Evolutionary conservation across 2,797 vertebrate species (phyloP), one percentile per base, ranked within the genome.

Genomic region (Falco cherrug): DNA sequence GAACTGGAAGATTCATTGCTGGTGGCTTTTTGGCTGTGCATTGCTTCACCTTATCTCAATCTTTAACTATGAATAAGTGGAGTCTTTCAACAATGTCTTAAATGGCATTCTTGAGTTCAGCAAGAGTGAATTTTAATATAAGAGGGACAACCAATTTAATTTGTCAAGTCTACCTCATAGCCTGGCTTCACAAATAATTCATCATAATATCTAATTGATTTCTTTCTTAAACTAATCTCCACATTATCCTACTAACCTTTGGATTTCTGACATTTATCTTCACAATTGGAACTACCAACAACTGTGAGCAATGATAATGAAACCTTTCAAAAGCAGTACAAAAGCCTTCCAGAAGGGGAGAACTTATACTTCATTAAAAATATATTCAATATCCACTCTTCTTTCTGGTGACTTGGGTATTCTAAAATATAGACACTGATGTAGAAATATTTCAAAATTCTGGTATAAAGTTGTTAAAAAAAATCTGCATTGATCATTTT

Each of bases 241-340:
- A 26, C 60, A 65, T 90, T 67, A 84, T 67, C 31, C 67, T 80
- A 63, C 61, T 51, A 82, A 63, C 41, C 35, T 90, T 45, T 60
- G 60, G 60, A 71, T 89, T 89, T 90, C 43, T 90, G 51, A 78
- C 35, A 81, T 82, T 89, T 74, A 75, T 57, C 47, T 90, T 80
- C 39, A 92, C 35, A 84, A 67, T 67, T 2, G 0, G 45, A 83
- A 45, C 13, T 29, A 74, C 37, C 48, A 88, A 37, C 35, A 80
- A 35, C 61, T 39, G 33, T 41, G 67, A 93, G 67, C 56, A 91
- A 73, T 2, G 12, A 87, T 25, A 89, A 88, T 22, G 35, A 91
- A 88, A 87, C n/a, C 60, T 67, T 86, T 82, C 64, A 91, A 77
- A 91, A 89, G 59, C 33, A 83, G n/a, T 21, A 93, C 24, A 94